Conservation (phyloP, 1,140 invertebrate genomes). For the Papilio machaon region DNA sequence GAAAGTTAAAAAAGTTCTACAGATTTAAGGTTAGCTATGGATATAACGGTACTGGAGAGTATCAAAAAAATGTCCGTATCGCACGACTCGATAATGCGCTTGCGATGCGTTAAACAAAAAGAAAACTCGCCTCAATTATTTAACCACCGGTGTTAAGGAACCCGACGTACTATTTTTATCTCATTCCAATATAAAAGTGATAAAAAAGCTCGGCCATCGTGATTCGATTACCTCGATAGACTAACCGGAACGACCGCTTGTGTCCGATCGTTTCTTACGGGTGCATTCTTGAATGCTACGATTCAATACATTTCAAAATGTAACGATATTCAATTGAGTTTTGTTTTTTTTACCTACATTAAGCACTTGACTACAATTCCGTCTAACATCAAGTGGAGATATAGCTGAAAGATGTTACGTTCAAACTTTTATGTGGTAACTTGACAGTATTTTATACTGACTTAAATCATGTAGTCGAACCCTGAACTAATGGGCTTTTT, state of each 20-base stretch:
- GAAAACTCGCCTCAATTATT: constrained; percentile 49
- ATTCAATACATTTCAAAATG: too few species aligned
- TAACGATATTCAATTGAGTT: constrained; percentile 6
- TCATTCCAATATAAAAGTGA: constrained; percentile 46
- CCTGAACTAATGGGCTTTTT: background rate
- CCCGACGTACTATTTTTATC: constrained; percentile 52
- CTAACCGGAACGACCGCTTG: constrained; percentile 51
- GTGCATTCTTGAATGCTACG: constrained; percentile 40
- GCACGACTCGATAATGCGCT: constrained; percentile 34
- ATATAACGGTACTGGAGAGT: constrained; percentile 44
- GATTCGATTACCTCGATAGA: constrained; percentile 62
- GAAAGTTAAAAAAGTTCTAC: constrained; percentile 32
- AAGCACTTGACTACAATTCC: background rate
- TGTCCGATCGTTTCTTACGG: constrained; percentile 45
- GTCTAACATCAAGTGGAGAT: background rate
- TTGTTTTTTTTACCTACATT: background rate
- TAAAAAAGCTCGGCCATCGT: constrained; percentile 49
- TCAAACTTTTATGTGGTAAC: too few species aligned
- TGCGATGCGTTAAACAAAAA: constrained; percentile 45
- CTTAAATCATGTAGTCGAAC: too few species aligned
- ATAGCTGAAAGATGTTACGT: background rate
- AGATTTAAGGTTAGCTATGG: constrained; percentile 27
- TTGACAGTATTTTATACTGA: too few species aligned
- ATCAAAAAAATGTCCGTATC: constrained; percentile 42
- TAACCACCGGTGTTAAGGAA: constrained; percentile 57